Evolutionary conservation across 2,113 vertebrate species (phyloP).

Genomic region (Perccottus glenii): DNA sequence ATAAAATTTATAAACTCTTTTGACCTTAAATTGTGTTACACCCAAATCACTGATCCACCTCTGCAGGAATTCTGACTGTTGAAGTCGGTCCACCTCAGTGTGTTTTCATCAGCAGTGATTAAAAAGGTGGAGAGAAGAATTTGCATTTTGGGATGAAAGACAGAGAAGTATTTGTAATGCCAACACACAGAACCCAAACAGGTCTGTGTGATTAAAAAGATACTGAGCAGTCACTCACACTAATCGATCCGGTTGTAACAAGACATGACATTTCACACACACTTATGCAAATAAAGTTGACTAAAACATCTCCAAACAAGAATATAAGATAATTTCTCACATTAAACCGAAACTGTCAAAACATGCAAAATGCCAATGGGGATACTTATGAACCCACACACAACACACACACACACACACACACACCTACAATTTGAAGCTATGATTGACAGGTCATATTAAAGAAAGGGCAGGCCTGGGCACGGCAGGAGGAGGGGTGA

Average conservation of each 20-base stretch:
- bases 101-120: constrained; percentile 40
- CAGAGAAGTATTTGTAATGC: constrained; percentile 14
- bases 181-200: constrained; percentile 29
- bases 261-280: constrained; percentile 26
- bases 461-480: constrained; percentile 54
- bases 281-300: constrained; percentile 16
- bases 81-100: constrained; percentile 17
- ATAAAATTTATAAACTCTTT: too few relatives aligned
- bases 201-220: constrained; percentile 1
- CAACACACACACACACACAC: constrained; percentile 22
- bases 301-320: constrained; percentile 32
- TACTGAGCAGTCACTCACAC: constrained; percentile 10
- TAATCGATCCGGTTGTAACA: constrained; percentile 4
- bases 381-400: constrained; percentile 19
- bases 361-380: constrained; percentile 59
- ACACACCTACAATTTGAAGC: constrained; percentile 14
- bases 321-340: constrained; percentile 30
- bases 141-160: constrained; percentile 34
- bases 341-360: constrained; percentile 41
- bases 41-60: constrained; percentile 7
- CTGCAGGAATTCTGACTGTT: constrained; percentile 6
- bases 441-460: constrained; percentile 62
- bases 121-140: constrained; percentile 46
- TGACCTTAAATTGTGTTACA: not conserved
- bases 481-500: constrained; percentile 58